Evolutionary conservation across 2,113 vertebrate genomes (phyloP).

Genomic region (Malurus alboscapulatus): DNA sequence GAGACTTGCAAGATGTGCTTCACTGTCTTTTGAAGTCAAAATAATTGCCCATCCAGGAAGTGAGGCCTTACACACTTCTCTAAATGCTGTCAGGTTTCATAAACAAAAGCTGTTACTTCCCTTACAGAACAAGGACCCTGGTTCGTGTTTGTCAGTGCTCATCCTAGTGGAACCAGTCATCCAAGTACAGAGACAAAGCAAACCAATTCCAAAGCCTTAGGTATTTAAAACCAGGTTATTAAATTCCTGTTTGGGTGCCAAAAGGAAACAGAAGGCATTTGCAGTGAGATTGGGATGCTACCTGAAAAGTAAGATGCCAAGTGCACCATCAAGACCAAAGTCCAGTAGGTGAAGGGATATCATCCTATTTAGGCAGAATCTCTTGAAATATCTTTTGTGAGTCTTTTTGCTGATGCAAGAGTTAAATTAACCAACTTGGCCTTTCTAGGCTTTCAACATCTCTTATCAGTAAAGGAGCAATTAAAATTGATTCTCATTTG

Average conservation of each 20-base stretch:
- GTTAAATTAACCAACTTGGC: not conserved
- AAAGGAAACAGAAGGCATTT: not conserved
- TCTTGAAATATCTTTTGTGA: not conserved
- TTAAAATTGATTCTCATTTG: not conserved
- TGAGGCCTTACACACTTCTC: constrained; percentile 1
- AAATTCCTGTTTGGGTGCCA: not conserved
- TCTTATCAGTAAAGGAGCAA: not conserved
- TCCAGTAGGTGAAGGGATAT: not conserved
- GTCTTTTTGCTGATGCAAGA: not conserved
- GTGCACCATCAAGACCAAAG: not conserved
- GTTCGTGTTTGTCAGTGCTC: not conserved
- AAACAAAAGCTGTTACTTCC: not conserved
- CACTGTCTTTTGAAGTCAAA: not conserved
- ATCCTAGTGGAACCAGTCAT: not conserved
- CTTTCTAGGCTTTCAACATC: not conserved
- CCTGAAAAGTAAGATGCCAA: not conserved
- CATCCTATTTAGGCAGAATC: not conserved
- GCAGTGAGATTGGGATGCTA: not conserved
- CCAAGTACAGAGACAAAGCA: not conserved
- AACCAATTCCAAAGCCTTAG: not conserved
- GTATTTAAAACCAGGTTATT: not conserved
- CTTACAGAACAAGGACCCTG: not conserved
- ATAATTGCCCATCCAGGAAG: not conserved
- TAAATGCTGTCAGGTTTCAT: not conserved
- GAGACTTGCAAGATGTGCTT: not conserved